Evolutionary conservation across 2,797 vertebrate species (phyloP).

Genomic region (Masticophis lateralis): DNA sequence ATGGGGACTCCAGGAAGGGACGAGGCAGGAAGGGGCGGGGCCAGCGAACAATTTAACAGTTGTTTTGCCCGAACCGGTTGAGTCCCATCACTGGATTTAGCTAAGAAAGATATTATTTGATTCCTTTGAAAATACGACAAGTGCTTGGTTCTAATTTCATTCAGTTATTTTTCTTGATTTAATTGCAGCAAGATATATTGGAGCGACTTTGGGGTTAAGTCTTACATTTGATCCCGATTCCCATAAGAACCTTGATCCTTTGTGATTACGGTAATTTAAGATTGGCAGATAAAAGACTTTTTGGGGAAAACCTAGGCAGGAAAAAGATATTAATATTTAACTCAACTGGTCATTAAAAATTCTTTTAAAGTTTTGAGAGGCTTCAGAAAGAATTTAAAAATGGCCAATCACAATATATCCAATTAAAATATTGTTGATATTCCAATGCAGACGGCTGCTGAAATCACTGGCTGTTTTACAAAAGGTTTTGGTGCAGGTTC

Average conservation of each 20-base stretch:
- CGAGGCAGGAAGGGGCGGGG: too few species aligned
- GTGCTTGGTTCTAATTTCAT: background rate
- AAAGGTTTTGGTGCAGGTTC: background rate
- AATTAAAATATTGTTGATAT: background rate
- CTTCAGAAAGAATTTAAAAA: background rate
- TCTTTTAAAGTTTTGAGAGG: background rate
- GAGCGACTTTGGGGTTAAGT: background rate
- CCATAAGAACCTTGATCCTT: background rate
- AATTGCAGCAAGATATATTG: background rate
- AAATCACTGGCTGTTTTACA: background rate
- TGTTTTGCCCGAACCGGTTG: too few species aligned
- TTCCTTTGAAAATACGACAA: background rate
- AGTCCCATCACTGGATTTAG: background rate
- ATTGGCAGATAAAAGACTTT: background rate
- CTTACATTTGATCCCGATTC: background rate
- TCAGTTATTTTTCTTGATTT: background rate
- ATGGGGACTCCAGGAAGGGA: too few species aligned
- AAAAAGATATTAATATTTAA: background rate
- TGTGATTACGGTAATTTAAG: background rate
- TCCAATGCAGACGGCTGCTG: background rate
- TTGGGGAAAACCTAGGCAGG: background rate
- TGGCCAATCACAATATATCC: background rate
- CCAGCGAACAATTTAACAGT: too few species aligned
- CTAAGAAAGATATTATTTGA: background rate
- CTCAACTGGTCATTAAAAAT: background rate